Evolutionary conservation across 2,113 vertebrate genomes (phyloP).

Genomic region (Fukomys damarensis): DNA sequence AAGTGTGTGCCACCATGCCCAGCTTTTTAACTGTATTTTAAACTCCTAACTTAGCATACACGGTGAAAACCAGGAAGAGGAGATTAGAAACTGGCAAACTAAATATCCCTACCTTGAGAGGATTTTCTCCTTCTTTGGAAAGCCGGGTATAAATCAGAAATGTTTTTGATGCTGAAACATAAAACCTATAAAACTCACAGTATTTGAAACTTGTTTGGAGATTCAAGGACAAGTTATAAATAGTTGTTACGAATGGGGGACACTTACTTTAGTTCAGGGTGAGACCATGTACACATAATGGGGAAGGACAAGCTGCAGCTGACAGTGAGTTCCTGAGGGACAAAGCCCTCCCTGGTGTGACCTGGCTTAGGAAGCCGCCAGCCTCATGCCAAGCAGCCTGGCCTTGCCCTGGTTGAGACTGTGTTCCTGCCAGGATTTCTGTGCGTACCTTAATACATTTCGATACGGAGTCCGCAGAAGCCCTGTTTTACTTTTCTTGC

Average conservation of each 20-base stretch:
- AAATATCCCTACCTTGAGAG: background rate
- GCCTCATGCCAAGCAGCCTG: fast-evolving
- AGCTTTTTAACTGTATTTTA: background rate
- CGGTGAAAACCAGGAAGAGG: background rate
- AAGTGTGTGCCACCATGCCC: background rate
- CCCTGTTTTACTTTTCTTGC: background rate
- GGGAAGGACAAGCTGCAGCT: background rate
- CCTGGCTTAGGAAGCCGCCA: background rate
- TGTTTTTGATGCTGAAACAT: conserved; percentile 13
- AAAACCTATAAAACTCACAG: background rate
- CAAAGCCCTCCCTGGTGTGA: background rate
- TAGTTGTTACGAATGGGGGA: conserved; percentile 2
- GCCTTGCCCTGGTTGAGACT: background rate
- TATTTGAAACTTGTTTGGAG: background rate
- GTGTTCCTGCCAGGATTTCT: background rate
- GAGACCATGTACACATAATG: conserved; percentile 38
- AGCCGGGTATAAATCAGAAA: background rate
- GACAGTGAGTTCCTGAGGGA: conserved; percentile 44
- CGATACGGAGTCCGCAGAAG: background rate
- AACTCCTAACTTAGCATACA: background rate
- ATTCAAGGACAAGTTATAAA: conserved; percentile 74
- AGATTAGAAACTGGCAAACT: background rate
- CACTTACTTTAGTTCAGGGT: conserved; percentile 62
- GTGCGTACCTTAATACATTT: background rate
- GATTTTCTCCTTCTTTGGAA: background rate